Evolutionary conservation across 2,888 invertebrate genomes (phyloP), one percentile per base, ranked within the genome.

Genomic region (Rhingia campestris): DNA sequence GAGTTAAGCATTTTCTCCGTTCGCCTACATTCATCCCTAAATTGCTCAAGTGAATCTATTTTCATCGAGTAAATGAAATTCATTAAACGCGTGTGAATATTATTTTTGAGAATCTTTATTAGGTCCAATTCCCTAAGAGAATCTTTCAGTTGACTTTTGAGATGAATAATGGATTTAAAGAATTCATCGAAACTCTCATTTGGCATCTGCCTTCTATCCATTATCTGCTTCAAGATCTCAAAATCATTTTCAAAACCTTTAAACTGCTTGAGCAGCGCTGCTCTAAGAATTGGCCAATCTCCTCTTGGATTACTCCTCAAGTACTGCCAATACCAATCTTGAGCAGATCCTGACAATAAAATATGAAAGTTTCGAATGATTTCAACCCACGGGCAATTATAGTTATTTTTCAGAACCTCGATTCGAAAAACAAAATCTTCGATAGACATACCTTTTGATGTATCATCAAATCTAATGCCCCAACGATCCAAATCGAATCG

Each of bases 401-500:
- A 51, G 5, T 51, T 51, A 5, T 9, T 51, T 32, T 51, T n/a
- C 22, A 33, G 33, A 32, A 51, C 10, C 10, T 51, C 51, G 51
- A 32, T 9, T 30, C 51, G 30, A 32, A 51, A 51, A 4, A 51
- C 33, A 30, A 51, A 51, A 4, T 51, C 51, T 10, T 51, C 51
- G 5, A 51, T 33, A 0, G 49, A 43, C n/a, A 69, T 33, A 2
- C 7, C 32, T 5, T 12, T 47, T 4, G 5, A 3, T 9, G 56
- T 58, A 2, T 74, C 81, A 32, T 81, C 64, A 69, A 81, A 81
- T 45, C n/a, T 12, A 7, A 75, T 6, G 0, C 69, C 70, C 53
- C 51, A 74, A 14, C 58, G 74, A 33, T 80, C 80, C 4, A 81
- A 30, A n/a, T 64, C 58, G 3, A 69, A 47, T 7, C 22, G 22